These are phyloP conservation scores for Armadillidium nasatum DNA, from an alignment of 1,140 invertebrate genomes.

Conservation along the genomic window DNA sequence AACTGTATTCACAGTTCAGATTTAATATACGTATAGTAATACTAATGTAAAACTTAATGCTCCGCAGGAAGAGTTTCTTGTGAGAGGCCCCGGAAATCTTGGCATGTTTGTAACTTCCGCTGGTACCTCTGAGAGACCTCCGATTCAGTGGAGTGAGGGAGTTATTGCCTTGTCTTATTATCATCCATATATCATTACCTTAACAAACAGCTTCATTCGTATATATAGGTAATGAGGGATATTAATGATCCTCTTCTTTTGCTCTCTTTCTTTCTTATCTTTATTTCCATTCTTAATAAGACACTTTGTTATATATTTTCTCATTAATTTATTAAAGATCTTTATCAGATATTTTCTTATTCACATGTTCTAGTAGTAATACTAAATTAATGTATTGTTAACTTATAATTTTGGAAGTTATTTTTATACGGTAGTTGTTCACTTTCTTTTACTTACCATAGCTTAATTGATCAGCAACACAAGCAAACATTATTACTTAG, in stretches of 20 bases:
- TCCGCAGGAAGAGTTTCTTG: slow-evolving; percentile 47
- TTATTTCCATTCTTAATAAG: neutral
- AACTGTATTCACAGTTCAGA: no score
- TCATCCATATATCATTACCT: slow-evolving; percentile 55
- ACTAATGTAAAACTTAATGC: no score
- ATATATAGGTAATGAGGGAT: slow-evolving; percentile 52
- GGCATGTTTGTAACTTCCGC: slow-evolving; percentile 57
- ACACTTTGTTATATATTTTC: neutral
- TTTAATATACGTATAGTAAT: no score
- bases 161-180: slow-evolving; percentile 52
- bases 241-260: neutral
- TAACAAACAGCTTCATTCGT: slow-evolving; percentile 53
- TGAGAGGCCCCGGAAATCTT: slow-evolving; percentile 53
- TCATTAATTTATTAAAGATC: neutral
- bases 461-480: slow-evolving; percentile 55
- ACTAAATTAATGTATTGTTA: neutral
- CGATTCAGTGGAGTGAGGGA: slow-evolving; percentile 55
- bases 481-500: slow-evolving; percentile 55
- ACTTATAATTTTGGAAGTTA: slow-evolving; percentile 16
- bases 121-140: slow-evolving; percentile 56
- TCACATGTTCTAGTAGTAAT: neutral
- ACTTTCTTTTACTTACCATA: slow-evolving; percentile 38
- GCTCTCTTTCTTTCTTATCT: neutral
- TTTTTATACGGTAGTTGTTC: slow-evolving; percentile 12
- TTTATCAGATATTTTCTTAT: neutral